Percentiles rank a stretch among this genome's conserved stretches.
Conservation (phyloP, 1,140 invertebrate genomes). For the Brachionus angularis region DNA sequence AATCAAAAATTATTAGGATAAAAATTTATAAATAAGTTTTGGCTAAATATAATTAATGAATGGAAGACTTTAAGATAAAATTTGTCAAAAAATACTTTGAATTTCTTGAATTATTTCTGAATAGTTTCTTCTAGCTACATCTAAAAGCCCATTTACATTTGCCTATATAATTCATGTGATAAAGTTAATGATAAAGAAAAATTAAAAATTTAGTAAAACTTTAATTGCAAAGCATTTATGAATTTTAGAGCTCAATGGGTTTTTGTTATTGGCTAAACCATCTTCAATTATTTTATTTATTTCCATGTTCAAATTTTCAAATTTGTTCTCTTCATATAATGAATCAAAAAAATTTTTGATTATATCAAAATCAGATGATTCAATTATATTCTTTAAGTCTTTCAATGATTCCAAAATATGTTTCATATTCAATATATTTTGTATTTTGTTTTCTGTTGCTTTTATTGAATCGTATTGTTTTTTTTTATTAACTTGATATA, state of each 20-base stretch:
- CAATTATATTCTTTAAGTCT: neutral
- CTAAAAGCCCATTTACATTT: conserved; percentile 1
- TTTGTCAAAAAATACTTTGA: too few relatives aligned
- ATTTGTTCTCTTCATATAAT: conserved; percentile 5
- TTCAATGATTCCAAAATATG: neutral
- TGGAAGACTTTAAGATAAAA: too few relatives aligned
- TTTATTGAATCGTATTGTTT: neutral
- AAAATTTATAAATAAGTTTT: too few relatives aligned
- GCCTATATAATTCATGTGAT: neutral
- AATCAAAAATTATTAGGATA: neutral
- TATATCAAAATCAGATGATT: neutral
- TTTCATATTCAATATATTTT: neutral
- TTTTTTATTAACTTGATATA: neutral
- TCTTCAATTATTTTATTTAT: conserved; percentile 18
- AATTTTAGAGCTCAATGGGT: neutral
- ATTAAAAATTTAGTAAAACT: neutral
- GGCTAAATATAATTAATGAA: too few relatives aligned
- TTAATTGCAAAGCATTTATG: conserved; percentile 32
- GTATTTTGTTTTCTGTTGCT: neutral
- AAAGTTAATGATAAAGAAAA: neutral
- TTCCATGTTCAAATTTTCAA: neutral
- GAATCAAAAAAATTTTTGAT: neutral
- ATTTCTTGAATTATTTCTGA: conserved; percentile 9
- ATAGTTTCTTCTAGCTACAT: neutral
- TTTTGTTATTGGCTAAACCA: neutral